Evolutionary conservation across 2,888 invertebrate species (phyloP), one percentile per base, ranked within the genome.

Genomic region (Proisotoma minuta): DNA sequence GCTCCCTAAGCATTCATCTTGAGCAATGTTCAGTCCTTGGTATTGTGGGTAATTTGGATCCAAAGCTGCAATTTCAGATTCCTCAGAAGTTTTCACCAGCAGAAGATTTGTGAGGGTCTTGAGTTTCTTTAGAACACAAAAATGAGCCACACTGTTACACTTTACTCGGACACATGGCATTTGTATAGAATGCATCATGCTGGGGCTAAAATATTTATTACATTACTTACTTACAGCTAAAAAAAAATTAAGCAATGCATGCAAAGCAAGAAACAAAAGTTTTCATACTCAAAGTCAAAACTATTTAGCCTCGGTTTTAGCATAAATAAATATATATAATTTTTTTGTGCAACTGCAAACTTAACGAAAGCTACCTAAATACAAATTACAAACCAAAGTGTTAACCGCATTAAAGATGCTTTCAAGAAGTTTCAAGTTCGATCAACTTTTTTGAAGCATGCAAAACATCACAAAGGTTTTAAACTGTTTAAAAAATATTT

Each of bases 1-100:
- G 77, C 89, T 89, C 39, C 87, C 85, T 76, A 89, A 86, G 79
- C 87, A 89, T 77, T 89, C 89, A 75, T 90, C 89, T 74, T 89
- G 87, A 52, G 69, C 68, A 29, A 67, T 57, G 15, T 62, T 68
- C 12, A 70, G 56, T 5, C 73, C 73, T 28, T 52, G 28, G 50
- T 18, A 23, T 10, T 50, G 50, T 4, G 26, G 8, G 8, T 3
- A 24, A 47, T 10, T 20, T 4, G 12, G 8, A 10, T 8, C 22
- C 3, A 24, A 8, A 22, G 24, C 8, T 24, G 10, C n/a, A 4
- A 24, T 50, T 50, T 50, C 26, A 4, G 18, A 20, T 5, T 10
- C 8, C 34, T 34, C 34, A 10, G 34, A 10, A 15, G 34, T 34
- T 15, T 34, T 34, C 8, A 34, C 34, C 12, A 10, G 10, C 20